A percentile compares a stretch with the other conserved stretches of the same genome.
Conservation (phyloP, 1,140 invertebrate genomes). For the Plutomurus gul region DNA sequence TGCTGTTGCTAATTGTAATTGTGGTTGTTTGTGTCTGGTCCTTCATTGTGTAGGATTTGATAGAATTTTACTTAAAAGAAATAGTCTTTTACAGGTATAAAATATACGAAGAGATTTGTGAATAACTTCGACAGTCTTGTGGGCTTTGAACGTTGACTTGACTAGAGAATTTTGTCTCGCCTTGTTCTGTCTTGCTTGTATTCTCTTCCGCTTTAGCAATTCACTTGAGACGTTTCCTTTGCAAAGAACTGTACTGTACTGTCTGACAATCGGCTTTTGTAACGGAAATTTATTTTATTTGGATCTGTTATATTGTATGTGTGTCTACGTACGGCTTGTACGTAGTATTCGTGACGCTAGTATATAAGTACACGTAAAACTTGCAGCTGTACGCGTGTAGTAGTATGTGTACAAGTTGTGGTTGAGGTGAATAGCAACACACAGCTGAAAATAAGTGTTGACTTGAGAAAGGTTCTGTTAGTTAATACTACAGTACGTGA, state of each 20-base stretch:
- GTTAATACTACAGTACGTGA: neutral
- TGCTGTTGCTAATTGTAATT: neutral
- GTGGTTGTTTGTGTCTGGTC: slow-evolving; percentile 3
- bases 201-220: neutral
- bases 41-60: slow-evolving; percentile 31
- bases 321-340: neutral
- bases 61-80: neutral
- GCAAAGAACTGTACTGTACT: neutral
- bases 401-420: no score
- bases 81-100: neutral
- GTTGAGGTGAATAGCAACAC: no score
- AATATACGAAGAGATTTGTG: neutral
- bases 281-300: neutral
- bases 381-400: no score
- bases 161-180: slow-evolving; percentile 18
- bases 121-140: neutral
- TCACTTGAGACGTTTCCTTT: neutral
- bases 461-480: neutral
- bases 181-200: no score
- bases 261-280: neutral
- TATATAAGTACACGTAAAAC: no score
- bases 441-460: no score
- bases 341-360: neutral
- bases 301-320: neutral
- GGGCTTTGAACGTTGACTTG: neutral